Percentiles rank a stretch among this genome's conserved stretches.
These are phyloP conservation scores for Callionymus lyra DNA, from an alignment of 2,113 vertebrate species.

Conservation along the genomic window DNA sequence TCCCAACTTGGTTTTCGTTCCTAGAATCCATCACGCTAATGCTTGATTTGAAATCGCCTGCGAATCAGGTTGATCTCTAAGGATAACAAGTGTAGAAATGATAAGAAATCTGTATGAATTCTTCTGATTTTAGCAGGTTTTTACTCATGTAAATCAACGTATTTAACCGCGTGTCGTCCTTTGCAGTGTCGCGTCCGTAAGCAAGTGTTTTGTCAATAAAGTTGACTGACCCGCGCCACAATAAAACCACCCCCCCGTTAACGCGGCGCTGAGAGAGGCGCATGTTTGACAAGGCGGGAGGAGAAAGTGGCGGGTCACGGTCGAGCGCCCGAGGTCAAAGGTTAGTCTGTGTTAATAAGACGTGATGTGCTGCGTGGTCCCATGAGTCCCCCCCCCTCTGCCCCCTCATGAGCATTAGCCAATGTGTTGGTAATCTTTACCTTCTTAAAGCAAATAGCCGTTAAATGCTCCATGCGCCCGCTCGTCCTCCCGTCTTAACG, in stretches of 20 bases:
- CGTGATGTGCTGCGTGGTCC: constrained; percentile 44
- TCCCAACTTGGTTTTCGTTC: too few relatives aligned
- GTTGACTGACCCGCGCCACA: too few relatives aligned
- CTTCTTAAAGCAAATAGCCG: constrained; percentile 87
- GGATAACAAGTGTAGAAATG: too few relatives aligned
- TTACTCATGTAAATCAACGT: too few relatives aligned
- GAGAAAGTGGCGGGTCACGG: constrained; percentile 43
- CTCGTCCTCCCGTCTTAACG: constrained; percentile 76
- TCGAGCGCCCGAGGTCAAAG: constrained; percentile 54
- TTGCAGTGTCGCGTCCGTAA: constrained; percentile 7
- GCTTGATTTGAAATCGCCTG: too few relatives aligned
- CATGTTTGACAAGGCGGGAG: constrained; percentile 5
- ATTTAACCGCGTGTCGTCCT: too few relatives aligned
- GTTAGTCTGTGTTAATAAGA: constrained; percentile 64
- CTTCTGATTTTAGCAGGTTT: too few relatives aligned
- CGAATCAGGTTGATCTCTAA: too few relatives aligned
- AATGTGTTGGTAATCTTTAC: constrained; percentile 89
- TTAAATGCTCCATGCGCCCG: constrained; percentile 68
- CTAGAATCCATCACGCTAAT: too few relatives aligned
- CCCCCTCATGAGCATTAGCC: constrained; percentile 83
- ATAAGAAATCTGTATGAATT: too few relatives aligned
- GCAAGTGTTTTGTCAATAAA: constrained; percentile 2
- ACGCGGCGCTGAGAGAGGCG: too few relatives aligned
- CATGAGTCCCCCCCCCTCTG: constrained; percentile 65
- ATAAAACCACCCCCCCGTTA: too few relatives aligned